These are phyloP conservation scores for Blomia tropicalis DNA, from an alignment of 2,888 invertebrate species.

Conservation along the genomic window DNA sequence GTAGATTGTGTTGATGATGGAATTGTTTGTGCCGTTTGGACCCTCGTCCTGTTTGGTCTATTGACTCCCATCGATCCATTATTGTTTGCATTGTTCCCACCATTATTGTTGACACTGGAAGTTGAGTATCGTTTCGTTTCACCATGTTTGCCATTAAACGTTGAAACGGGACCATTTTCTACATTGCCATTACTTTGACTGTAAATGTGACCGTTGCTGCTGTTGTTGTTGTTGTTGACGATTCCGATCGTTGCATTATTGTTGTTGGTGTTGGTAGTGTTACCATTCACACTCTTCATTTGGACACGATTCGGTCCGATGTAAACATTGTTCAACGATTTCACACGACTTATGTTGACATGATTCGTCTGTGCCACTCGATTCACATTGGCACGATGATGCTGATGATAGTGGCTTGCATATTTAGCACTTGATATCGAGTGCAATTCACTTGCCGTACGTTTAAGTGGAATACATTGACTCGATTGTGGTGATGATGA, in stretches of 20 bases:
- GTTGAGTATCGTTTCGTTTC: neutral
- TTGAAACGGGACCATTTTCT: too few relatives aligned
- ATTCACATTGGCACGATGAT: neutral
- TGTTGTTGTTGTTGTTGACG: neutral
- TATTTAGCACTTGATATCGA: neutral
- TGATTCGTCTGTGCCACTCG: neutral
- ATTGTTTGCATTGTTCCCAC: neutral
- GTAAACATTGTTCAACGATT: neutral
- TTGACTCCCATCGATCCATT: neutral
- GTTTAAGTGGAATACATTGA: neutral
- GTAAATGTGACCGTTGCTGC: too few relatives aligned
- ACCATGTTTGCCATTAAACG: neutral
- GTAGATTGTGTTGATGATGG: constrained; percentile 2
- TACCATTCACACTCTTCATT: neutral
- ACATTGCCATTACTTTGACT: too few relatives aligned
- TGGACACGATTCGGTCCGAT: neutral
- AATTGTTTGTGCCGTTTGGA: neutral
- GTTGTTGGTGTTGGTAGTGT: neutral
- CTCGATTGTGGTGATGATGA: neutral
- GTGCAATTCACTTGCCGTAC: neutral
- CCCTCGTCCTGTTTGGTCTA: neutral
- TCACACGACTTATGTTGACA: neutral
- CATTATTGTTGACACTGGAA: neutral
- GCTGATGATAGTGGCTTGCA: neutral
- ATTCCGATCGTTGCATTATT: neutral